phyloP scores from a whole-genome alignment of 2,888 invertebrate genomes.

The Linyphia triangularis region DNA sequence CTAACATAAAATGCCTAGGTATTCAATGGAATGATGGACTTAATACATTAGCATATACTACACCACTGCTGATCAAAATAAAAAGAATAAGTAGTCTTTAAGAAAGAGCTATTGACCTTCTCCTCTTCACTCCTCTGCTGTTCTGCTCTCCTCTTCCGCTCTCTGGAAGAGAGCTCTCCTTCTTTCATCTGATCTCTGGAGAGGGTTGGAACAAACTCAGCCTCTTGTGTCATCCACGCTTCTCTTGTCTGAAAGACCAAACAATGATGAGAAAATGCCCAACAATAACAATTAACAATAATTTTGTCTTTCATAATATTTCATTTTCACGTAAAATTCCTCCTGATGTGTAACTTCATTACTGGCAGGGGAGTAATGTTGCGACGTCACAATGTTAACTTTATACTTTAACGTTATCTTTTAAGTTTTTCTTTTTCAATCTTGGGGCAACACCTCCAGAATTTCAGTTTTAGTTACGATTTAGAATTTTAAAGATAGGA shows the following conservation, averaged over 20 bases:
- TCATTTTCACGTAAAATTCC: background rate
- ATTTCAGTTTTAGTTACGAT: no score
- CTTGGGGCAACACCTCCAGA: no score
- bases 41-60: background rate
- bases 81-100: background rate
- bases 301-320: background rate
- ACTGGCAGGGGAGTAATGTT: background rate
- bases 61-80: background rate
- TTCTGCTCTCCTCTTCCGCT: background rate
- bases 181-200: conserved; percentile 78
- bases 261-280: background rate
- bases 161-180: conserved; percentile 6
- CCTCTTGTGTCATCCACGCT: conserved; percentile 89
- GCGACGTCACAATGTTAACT: no score
- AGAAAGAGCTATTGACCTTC: background rate
- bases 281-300: background rate
- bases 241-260: conserved; percentile 83
- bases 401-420: background rate
- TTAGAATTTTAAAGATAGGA: no score
- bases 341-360: background rate
- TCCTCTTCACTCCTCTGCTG: conserved; percentile 75
- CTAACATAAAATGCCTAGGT: background rate
- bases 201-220: conserved; percentile 81
- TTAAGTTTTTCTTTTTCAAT: background rate
- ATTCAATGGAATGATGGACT: background rate